Evolutionary conservation across 2,888 invertebrate genomes (phyloP), one percentile per base, ranked within the genome.

Genomic region (Cerastoderma edule): DNA sequence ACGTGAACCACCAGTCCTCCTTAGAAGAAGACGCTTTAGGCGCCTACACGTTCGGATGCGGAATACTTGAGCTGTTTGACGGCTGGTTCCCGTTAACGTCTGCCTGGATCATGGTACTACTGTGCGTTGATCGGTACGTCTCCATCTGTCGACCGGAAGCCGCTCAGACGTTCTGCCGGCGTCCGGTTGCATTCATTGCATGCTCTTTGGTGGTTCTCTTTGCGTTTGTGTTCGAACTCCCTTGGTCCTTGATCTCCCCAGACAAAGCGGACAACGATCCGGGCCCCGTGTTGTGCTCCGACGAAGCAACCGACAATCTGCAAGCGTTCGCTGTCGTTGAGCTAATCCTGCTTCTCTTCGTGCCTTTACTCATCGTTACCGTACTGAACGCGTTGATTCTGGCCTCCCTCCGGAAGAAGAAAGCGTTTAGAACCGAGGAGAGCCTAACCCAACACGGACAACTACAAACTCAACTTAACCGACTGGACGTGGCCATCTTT

Each of bases 21-120:
- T 13, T 68, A 1, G 68, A 68, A 32, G 39, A 56, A 46, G 5
- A 57, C 22, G 68, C 39, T 0, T 27, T 57, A 1, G 0, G 27
- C 1, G 28, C 68, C 10, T 68, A 57, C 32, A 57, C 68, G 1
- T 68, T 68, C 46, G 68, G 57, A 1, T 68, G 68, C 57, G 68
- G 68, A 22, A 10, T 68, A 32, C 22, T 68, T 10, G 68, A 68
- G 32, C 10, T 54, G 33, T 68, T 68, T 46, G 68, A 68, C 46
- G 68, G 68, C 13, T 68, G 68, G 68, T 56, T 56, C 13, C 10
- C 35, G 28, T 16, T 30, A 8, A 46, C 46, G 0, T 68, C 68
- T 28, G 56, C 68, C 19, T 68, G 68, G 68, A 8, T 68, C 19
- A 68, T 68, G 68, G 57, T 57, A 2, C 28, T 46, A 3, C 57